These are phyloP conservation scores for Crax fasciolata DNA, from an alignment of 2,797 vertebrate genomes.

Conservation along the genomic window DNA sequence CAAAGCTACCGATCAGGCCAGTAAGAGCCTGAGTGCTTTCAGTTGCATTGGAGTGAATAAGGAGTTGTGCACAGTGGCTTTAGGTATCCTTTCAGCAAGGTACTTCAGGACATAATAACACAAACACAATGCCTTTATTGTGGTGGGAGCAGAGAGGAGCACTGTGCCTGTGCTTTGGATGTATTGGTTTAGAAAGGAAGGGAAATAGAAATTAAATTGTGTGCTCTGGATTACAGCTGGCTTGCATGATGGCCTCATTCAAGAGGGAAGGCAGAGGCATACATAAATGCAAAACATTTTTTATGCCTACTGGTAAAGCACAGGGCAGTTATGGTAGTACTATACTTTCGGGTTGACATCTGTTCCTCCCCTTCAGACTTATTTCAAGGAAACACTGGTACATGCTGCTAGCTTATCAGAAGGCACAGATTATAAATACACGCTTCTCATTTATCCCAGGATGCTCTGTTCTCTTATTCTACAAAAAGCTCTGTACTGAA, in stretches of 20 bases:
- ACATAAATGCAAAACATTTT: not conserved
- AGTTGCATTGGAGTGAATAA: not conserved
- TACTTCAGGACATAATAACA: not conserved
- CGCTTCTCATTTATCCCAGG: not conserved
- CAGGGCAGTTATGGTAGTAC: not conserved
- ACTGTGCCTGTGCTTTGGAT: not conserved
- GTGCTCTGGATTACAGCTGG: not conserved
- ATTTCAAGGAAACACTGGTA: slow-evolving; percentile 31
- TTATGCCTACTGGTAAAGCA: not conserved
- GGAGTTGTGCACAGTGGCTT: not conserved
- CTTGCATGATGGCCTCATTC: not conserved
- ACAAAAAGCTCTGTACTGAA: not conserved
- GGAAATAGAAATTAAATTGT: not conserved
- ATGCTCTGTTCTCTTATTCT: not conserved
- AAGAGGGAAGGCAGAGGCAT: not conserved
- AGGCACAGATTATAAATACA: slow-evolving; percentile 42
- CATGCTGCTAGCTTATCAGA: slow-evolving; percentile 25
- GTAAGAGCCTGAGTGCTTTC: not conserved
- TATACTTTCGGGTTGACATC: slow-evolving; percentile 12
- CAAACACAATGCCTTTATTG: not conserved
- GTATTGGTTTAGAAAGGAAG: not conserved
- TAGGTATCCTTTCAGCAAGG: not conserved
- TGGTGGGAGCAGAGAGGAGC: not conserved
- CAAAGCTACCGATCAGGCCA: not conserved
- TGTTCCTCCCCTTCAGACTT: slow-evolving; percentile 46